Conservation (phyloP, 2,888 invertebrate genomes). For the Villa cingulata region DNA sequence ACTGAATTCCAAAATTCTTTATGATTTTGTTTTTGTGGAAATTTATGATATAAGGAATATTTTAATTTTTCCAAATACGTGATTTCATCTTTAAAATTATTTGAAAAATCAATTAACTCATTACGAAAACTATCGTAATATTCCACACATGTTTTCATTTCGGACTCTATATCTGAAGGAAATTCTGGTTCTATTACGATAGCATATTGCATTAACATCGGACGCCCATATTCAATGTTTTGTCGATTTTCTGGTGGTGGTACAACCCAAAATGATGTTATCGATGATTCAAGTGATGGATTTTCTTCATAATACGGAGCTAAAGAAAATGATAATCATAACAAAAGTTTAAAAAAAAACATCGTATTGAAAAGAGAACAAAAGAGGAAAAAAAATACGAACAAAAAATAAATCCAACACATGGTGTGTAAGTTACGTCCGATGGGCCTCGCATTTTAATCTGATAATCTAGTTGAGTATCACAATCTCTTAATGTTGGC, state of each 20-base stretch:
- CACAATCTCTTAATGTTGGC: conserved; percentile 77
- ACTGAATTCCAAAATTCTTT: conserved; percentile 67
- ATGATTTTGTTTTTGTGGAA: conserved; percentile 67
- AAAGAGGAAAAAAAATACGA: conserved; percentile 35
- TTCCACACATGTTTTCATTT: conserved; percentile 73
- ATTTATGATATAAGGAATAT: conserved; percentile 63
- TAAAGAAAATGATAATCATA: conserved; percentile 31
- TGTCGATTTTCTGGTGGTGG: conserved; percentile 90
- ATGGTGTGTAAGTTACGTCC: conserved; percentile 85
- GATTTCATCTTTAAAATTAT: conserved; percentile 39
- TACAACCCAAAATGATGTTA: conserved; percentile 86
- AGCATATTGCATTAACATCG: conserved; percentile 78
- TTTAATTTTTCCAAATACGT: conserved; percentile 77
- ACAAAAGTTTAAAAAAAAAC: too few species aligned
- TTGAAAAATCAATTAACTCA: conserved; percentile 51
- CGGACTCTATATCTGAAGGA: conserved; percentile 66
- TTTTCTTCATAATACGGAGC: conserved; percentile 75
- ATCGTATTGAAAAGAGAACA: too few species aligned
- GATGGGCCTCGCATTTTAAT: conserved; percentile 85
- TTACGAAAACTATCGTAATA: conserved; percentile 59
- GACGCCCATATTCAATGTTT: conserved; percentile 74
- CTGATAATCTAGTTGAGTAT: conserved; percentile 88
- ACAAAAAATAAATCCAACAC: conserved; percentile 87
- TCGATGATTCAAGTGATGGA: conserved; percentile 64
- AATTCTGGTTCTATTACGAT: conserved; percentile 69